Base-by-base conservation (phyloP, 2,797 vertebrate genomes). In the Cephalopachus bancanus region DNA sequence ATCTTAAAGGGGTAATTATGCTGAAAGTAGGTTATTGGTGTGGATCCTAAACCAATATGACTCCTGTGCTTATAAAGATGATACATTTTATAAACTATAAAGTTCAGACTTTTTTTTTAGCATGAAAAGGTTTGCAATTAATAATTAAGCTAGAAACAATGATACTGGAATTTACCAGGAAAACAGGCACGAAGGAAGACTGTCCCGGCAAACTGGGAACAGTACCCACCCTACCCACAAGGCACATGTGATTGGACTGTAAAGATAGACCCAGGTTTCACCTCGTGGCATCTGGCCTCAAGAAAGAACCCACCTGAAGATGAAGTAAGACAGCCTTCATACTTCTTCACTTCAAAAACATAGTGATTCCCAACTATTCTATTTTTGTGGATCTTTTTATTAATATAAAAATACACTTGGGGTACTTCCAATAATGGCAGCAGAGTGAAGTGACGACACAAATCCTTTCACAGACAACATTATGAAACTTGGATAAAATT, bases 341-440 rank as follows among this genome's bases (percentile, higher is more conserved):
- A 65, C 4, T 8, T 81, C 71, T 22, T 74, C 7, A 69, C 33
- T 79, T 91, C 62, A 93, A 80, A 75, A 96, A n/a, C 24, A 69
- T 1, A 49, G 60, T 30, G 59, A 81, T 55, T 89, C 55, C 1
- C n/a, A 67, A 44, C 28, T 22, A n/a, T 7, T 62, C 12, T 9
- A 59, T 14, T 33, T 49, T 67, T 12, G 33, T 10, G 6, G 20
- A 30, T 7, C 80, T 76, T 76, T 90, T 81, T 33, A 49, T 57
- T 71, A 75, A 71, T n/a, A 71, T 53, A 89, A 71, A 90, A 75
- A 76, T 22, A 30, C 15, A 53, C 17, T 57, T 79, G 53, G 4
- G 26, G 60, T 19, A 57, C 12, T 78, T 89, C 26, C 28, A n/a
- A 19, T 57, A 69, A 89, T 14, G 33, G 26, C 37, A 74, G 49